Base-by-base conservation (phyloP, 2,113 vertebrate species). In the Pyrgilauda ruficollis region DNA sequence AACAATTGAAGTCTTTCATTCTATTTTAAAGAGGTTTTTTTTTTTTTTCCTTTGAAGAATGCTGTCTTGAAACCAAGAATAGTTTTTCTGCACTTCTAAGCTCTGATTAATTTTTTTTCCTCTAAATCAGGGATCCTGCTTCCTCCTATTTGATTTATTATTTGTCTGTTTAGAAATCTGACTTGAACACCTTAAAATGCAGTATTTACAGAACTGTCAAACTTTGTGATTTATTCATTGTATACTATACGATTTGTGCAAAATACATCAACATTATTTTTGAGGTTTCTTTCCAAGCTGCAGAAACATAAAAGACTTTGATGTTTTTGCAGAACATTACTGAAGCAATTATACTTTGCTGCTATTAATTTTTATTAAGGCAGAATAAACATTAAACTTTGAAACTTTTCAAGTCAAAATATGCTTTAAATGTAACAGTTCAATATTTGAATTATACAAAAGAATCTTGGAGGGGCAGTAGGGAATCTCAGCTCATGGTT, bases 41-140 rank as follows among this genome's bases (percentile, higher is more conserved):
- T 97, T 97, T 27, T 3, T 33, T 3, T 94, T 70, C 93, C 95
- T 98, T 97, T 98, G 96, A 98, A 96, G 90, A 96, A 81, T 2
- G 21, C 44, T 95, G 75, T 89, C 91, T 95, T 87, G 64, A 94
- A 97, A 92, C 59, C 47, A 90, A 46, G 67, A 93, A 85, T 41
- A 94, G 31, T 63, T 97, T 91, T 91, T 96, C 66, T 90, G 80
- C 37, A 96, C 61, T 95, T 93, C 90, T 95, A 95, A 95, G 63
- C 72, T 91, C 63, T 85, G 52, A 13, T 41, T 91, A 84, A 27
- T 90, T 83, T 94, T 92, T 92, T 88, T 33, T 4, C 27, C 79
- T 79, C 8, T 18, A 67, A 80, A 96, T 74, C 61, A 50, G 61
- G 35, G 66, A 67, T 64, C 50, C 21, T 63, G 2, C 2, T 14